Conservation (phyloP, 1,140 invertebrate species). For the Campoletis sonorensis region DNA sequence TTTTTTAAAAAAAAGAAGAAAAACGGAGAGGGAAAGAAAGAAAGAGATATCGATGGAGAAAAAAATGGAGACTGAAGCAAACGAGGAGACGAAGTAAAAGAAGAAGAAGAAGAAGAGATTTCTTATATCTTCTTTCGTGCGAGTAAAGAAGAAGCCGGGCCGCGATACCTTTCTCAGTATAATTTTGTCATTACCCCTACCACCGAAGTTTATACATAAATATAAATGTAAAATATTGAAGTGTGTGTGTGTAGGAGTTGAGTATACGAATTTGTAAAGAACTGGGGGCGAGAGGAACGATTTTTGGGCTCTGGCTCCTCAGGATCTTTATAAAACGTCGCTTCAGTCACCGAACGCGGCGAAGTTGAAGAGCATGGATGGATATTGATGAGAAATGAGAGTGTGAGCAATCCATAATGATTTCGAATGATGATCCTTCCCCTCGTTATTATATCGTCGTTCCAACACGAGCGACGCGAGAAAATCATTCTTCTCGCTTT, state of each 20-base stretch:
- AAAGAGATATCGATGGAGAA: conserved; percentile 54
- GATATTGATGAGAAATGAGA: conserved; percentile 50
- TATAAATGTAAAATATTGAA: neutral
- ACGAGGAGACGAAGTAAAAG: conserved; percentile 21
- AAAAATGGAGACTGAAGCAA: neutral
- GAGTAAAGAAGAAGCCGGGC: conserved; percentile 24
- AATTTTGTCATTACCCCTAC: conserved; percentile 67
- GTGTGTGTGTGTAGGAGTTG: neutral
- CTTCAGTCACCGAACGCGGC: conserved; percentile 5
- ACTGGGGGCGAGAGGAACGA: conserved; percentile 8
- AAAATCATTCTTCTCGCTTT: neutral
- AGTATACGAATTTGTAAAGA: conserved; percentile 12
- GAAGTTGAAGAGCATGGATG: conserved; percentile 27
- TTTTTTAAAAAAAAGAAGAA: conserved; percentile 21
- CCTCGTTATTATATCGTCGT: conserved; percentile 58
- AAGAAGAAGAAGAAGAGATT: conserved; percentile 33
- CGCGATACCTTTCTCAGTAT: conserved; percentile 59
- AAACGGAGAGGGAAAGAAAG: neutral
- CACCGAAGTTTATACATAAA: neutral
- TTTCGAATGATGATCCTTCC: conserved; percentile 67
- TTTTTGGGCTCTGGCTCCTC: conserved; percentile 10
- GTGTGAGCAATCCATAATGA: conserved; percentile 65
- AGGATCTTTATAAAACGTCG: conserved; percentile 27
- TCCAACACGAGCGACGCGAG: conserved; percentile 7
- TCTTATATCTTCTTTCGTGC: conserved; percentile 51